Base-by-base conservation (phyloP, 2,797 vertebrate genomes). In the Adrianichthys oophorus region DNA sequence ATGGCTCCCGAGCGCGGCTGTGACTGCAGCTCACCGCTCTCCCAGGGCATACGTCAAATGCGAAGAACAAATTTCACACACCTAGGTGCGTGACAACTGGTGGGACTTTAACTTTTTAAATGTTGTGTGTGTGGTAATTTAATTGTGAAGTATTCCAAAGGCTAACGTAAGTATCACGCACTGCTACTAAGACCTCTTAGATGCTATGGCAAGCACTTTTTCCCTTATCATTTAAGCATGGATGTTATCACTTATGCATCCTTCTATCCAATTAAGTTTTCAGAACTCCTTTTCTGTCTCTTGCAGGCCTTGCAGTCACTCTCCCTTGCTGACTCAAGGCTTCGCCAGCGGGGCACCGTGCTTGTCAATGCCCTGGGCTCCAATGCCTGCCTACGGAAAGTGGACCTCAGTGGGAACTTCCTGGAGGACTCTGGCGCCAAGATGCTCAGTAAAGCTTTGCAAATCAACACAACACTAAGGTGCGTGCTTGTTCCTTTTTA, bases 381-480 rank as follows among this genome's bases (percentile, higher is more conserved):
- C 82, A 97, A 96, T 48, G 79, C 94, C 6, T 95, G 95, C 65
- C 85, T 97, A 46, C 88, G 92, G 17, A 94, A 94, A 74, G 93
- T 97, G 65, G 95, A 97, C 62, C 88, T 97, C 60, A 96, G 94
- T 0, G 95, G 95, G 19, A 97, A 97, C 32, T 80, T 89, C 56
- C 90, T 97, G 90, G 95, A 95, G 47, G 95, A 97, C 78, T 88
- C 94, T 0, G 95, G 95, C 13, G 95, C 95, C 45, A 95, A 95
- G 87, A 96, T 97, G 95, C 90, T 97, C 32, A 95, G 94, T 70
- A 97, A 97, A 83, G 94, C 95, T 23, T 80, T 97, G 68, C 95
- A 92, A 77, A 93, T 93, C 73, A 93, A 93, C 81, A 92, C 92
- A 14, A 92, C 90, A 0, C 91, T 93, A 47, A 90, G 92, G 92